Percentiles rank a stretch among this genome's conserved stretches.
Evolutionary conservation across 2,888 invertebrate genomes (phyloP).

Genomic region (Saturnia pavonia): DNA sequence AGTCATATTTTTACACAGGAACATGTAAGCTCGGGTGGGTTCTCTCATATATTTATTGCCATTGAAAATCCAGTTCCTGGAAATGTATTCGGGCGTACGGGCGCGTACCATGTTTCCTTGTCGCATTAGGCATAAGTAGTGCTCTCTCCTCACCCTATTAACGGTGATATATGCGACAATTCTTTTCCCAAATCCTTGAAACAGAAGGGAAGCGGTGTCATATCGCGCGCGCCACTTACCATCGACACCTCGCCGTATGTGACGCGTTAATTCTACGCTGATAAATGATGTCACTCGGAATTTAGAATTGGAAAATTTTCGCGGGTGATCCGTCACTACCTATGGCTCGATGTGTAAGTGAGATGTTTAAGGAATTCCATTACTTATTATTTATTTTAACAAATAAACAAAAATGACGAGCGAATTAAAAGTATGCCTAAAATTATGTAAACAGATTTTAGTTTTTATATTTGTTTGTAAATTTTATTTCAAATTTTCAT

Average conservation of each 20-base stretch:
- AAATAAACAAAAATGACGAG: neutral
- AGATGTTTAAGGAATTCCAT: neutral
- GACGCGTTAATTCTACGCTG: conserved; percentile 70
- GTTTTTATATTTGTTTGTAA: neutral
- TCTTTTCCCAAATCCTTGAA: conserved; percentile 76
- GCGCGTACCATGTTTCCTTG: conserved; percentile 76
- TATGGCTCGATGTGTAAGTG: conserved; percentile 12
- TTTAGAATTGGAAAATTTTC: conserved; percentile 54
- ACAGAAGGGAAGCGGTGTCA: conserved; percentile 72
- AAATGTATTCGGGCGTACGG: conserved; percentile 68
- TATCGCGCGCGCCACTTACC: conserved; percentile 65
- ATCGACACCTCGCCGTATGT: conserved; percentile 45
- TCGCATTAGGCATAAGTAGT: conserved; percentile 82
- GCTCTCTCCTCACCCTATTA: conserved; percentile 81
- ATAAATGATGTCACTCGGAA: conserved; percentile 68
- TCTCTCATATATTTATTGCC: conserved; percentile 71
- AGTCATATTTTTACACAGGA: conserved; percentile 45
- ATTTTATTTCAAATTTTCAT: neutral
- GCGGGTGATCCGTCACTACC: conserved; percentile 43
- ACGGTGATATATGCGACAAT: conserved; percentile 80
- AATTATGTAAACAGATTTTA: neutral
- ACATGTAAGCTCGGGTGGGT: conserved; percentile 28
- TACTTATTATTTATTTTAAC: neutral
- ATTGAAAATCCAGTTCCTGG: conserved; percentile 69
- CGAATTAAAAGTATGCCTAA: neutral